phyloP scores from a whole-genome alignment of 2,113 vertebrate species.

The Cisticola juncidis region DNA sequence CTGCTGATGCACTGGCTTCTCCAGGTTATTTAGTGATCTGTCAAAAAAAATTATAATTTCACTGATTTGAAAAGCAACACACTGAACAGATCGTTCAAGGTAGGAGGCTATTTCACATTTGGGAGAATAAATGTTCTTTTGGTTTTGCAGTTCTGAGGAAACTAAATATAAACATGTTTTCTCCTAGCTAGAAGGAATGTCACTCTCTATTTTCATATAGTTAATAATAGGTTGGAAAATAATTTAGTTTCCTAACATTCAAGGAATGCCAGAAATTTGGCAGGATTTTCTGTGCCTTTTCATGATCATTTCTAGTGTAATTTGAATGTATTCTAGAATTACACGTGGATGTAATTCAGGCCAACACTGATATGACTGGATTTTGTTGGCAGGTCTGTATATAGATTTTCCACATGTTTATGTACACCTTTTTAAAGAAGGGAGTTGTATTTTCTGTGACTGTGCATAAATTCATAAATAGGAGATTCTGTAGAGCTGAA shows the following conservation, averaged over 20 bases:
- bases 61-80: not conserved
- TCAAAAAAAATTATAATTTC: constrained; percentile 29
- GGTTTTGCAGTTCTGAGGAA: not conserved
- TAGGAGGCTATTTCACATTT: not conserved
- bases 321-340: not conserved
- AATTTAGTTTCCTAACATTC: not conserved
- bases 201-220: not conserved
- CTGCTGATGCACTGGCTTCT: constrained; percentile 24
- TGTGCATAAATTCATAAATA: not conserved
- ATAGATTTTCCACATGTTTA: not conserved
- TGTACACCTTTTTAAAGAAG: not conserved
- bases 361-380: not conserved
- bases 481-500: not conserved
- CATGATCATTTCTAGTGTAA: not conserved
- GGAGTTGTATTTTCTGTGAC: not conserved
- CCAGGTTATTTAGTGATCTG: constrained; percentile 38
- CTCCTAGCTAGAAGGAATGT: not conserved
- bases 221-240: not conserved
- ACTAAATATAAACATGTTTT: not conserved
- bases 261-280: not conserved
- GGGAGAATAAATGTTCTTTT: not conserved
- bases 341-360: not conserved
- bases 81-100: not conserved
- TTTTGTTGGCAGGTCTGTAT: accelerated
- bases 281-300: not conserved